Percentiles rank a stretch among this genome's conserved stretches.
phyloP scores from a whole-genome alignment of 2,888 invertebrate genomes.

The Brachyptera putata region DNA sequence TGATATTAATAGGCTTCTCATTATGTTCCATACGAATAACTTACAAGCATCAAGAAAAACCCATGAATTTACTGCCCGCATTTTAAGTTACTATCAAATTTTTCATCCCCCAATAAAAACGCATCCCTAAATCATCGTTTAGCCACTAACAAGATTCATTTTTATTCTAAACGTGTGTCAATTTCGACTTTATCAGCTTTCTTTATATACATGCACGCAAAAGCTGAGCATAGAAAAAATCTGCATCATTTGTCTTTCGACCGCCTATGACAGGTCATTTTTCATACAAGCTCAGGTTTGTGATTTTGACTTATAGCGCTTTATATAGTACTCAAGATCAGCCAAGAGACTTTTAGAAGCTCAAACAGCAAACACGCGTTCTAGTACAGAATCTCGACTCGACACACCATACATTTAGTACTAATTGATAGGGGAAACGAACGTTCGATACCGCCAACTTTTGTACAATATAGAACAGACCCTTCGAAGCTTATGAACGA shows the following conservation, averaged over 20 bases:
- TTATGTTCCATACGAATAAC: too few relatives aligned
- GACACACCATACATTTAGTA: too few relatives aligned
- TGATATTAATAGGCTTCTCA: too few relatives aligned
- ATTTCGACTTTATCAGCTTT: conserved; percentile 15
- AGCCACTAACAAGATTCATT: neutral
- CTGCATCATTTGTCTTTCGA: conserved; percentile 15
- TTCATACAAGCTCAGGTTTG: conserved; percentile 15
- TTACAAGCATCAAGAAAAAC: too few relatives aligned
- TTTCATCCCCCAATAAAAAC: too few relatives aligned
- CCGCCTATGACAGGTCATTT: conserved; percentile 17
- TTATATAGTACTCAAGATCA: neutral
- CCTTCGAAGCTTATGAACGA: neutral
- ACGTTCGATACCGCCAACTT: too few relatives aligned
- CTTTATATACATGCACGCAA: conserved; percentile 2
- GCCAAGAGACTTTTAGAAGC: neutral
- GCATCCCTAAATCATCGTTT: neutral
- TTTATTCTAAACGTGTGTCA: conserved; percentile 2
- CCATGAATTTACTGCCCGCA: too few relatives aligned
- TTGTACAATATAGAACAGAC: too few relatives aligned
- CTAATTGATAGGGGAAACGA: too few relatives aligned
- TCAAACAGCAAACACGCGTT: too few relatives aligned
- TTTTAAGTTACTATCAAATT: too few relatives aligned
- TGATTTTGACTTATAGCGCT: conserved; percentile 16
- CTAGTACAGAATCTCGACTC: too few relatives aligned
- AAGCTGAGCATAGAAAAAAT: conserved; percentile 10